Percentiles rank a stretch among this genome's conserved stretches.
Conservation (phyloP, 2,888 invertebrate genomes). For the Chorisops tibialis region DNA sequence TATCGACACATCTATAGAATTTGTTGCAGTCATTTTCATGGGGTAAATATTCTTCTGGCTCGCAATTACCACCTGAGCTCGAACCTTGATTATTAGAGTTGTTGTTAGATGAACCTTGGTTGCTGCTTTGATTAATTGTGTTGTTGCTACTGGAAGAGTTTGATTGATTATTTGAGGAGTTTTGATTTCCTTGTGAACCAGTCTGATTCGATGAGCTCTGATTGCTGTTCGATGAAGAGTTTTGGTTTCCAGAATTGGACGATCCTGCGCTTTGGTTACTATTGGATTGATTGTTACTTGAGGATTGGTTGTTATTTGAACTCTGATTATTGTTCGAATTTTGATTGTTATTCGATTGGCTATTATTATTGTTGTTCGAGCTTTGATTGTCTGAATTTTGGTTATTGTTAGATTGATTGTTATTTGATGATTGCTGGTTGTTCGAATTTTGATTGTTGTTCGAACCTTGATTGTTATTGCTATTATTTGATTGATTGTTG, state of each 20-base stretch:
- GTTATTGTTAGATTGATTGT: slow-evolving; percentile 32
- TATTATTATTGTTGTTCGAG: slow-evolving; percentile 31
- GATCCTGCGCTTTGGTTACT: slow-evolving; percentile 22
- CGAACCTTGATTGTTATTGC: slow-evolving; percentile 26
- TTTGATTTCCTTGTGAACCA: slow-evolving; percentile 5
- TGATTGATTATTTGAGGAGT: slow-evolving; percentile 16
- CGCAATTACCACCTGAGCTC: slow-evolving; percentile 45
- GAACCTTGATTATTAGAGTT: slow-evolving; percentile 22
- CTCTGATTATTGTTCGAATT: slow-evolving; percentile 12
- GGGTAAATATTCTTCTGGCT: slow-evolving; percentile 50
- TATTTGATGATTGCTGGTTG: slow-evolving; percentile 23
- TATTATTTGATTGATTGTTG: slow-evolving; percentile 21
- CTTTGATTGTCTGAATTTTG: slow-evolving; percentile 33
- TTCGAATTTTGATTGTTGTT: slow-evolving; percentile 20
- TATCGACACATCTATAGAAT: slow-evolving; percentile 66
- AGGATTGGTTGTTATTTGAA: background rate
- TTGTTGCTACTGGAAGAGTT: slow-evolving; percentile 26
- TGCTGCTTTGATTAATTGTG: slow-evolving; percentile 7
- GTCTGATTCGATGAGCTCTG: slow-evolving; percentile 15
- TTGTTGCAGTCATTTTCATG: slow-evolving; percentile 58
- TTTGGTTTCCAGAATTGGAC: slow-evolving; percentile 15
- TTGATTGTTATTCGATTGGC: slow-evolving; percentile 32
- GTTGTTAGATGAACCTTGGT: slow-evolving; percentile 3
- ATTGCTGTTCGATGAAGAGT: slow-evolving; percentile 13
- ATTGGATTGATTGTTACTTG: background rate